These are phyloP conservation scores for Hiodon alosoides DNA, from an alignment of 2,113 vertebrate species.

Conservation along the genomic window DNA sequence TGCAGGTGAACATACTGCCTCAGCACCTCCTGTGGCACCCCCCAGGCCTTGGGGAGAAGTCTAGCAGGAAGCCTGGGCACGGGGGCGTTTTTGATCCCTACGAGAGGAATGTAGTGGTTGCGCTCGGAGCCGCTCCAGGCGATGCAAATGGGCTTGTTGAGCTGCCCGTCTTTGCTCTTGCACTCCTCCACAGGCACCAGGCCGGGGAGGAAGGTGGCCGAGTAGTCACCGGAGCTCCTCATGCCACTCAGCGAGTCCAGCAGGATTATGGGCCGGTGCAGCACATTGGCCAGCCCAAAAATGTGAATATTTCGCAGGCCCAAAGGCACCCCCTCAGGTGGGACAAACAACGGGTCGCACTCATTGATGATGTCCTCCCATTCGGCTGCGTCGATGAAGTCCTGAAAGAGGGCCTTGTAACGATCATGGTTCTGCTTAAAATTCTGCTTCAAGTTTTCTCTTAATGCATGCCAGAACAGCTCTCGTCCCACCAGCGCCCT, in stretches of 20 bases:
- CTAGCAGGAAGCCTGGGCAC: slow-evolving; percentile 84
- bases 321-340: slow-evolving; percentile 90
- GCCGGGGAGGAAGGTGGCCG: slow-evolving; percentile 90
- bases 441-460: slow-evolving; percentile 93
- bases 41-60: slow-evolving; percentile 95
- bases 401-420: slow-evolving; percentile 92
- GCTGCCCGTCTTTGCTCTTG: slow-evolving; percentile 78
- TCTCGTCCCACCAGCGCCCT: slow-evolving; percentile 88
- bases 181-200: slow-evolving; percentile 86
- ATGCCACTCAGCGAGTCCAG: slow-evolving; percentile 94
- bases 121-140: slow-evolving; percentile 97
- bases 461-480: slow-evolving; percentile 93
- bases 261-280: slow-evolving; percentile 90
- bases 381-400: slow-evolving; percentile 88
- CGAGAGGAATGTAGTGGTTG: slow-evolving; percentile 98
- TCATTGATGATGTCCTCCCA: slow-evolving; percentile 99
- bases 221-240: slow-evolving; percentile 96
- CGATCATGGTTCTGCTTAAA: slow-evolving; percentile 84
- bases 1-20: slow-evolving; percentile 85
- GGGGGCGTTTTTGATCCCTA: slow-evolving; percentile 87
- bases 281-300: slow-evolving; percentile 91
- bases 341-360: slow-evolving; percentile 90
- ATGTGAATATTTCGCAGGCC: slow-evolving; percentile 96
- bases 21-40: slow-evolving; percentile 93
- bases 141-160: slow-evolving; percentile 96